Conservation (phyloP, 2,113 vertebrate species). For the Xenotilapia leptura region DNA sequence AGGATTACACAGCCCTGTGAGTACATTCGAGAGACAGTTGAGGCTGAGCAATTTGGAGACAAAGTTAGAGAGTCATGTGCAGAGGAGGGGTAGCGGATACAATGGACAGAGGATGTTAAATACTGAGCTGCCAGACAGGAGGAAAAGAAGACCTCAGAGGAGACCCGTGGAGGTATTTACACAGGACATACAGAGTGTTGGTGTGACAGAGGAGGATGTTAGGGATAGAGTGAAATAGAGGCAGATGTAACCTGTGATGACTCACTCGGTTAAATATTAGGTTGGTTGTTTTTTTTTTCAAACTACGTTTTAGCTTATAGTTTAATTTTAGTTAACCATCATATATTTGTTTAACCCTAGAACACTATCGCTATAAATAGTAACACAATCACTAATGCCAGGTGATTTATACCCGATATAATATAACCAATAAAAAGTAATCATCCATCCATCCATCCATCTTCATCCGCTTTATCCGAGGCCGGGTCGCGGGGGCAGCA, state of each 20-base stretch:
- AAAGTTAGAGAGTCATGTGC: not conserved
- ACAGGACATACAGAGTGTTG: not conserved
- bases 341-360: not conserved
- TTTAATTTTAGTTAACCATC: not conserved
- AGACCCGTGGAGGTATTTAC: not conserved
- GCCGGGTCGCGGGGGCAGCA: too few relatives aligned
- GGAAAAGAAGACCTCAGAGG: not conserved
- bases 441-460: too few relatives aligned
- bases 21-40: not conserved
- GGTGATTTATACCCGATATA: too few relatives aligned
- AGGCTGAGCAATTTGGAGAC: not conserved
- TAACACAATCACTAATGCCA: too few relatives aligned
- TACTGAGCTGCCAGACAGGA: not conserved
- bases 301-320: not conserved
- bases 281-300: rapidly evolving
- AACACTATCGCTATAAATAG: too few relatives aligned
- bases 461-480: too few relatives aligned
- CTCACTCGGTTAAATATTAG: not conserved
- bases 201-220: not conserved
- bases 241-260: not conserved
- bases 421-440: too few relatives aligned
- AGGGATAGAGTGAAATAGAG: not conserved
- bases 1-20: not conserved
- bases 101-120: not conserved
- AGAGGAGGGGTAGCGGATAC: not conserved